These are phyloP conservation scores for Elegia similella DNA, from an alignment of 2,888 invertebrate genomes.

Conservation along the genomic window DNA sequence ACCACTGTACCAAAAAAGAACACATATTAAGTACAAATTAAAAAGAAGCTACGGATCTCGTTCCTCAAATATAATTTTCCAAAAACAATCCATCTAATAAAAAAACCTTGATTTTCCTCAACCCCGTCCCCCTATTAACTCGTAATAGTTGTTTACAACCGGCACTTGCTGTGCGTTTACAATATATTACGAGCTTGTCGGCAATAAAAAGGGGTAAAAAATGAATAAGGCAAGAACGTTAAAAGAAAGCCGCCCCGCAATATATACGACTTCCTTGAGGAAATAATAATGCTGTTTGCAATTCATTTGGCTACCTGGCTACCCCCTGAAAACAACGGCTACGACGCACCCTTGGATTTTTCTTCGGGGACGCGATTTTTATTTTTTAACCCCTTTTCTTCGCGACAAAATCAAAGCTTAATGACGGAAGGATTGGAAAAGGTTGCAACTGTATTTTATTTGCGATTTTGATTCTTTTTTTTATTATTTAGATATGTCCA, in stretches of 20 bases:
- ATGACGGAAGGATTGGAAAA: slow-evolving; percentile 44
- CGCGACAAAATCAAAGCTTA: slow-evolving; percentile 68
- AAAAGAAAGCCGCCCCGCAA: slow-evolving; percentile 77
- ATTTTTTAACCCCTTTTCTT: slow-evolving; percentile 69
- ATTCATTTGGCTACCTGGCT: slow-evolving; percentile 82
- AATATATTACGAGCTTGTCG: slow-evolving; percentile 78
- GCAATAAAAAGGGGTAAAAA: slow-evolving; percentile 80
- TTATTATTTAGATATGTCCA: neutral
- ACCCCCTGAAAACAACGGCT: slow-evolving; percentile 75
- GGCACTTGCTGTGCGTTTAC: slow-evolving; percentile 71
- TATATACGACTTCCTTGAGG: slow-evolving; percentile 82
- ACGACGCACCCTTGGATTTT: slow-evolving; percentile 65
- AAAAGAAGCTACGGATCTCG: too few relatives aligned
- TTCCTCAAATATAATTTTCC: too few relatives aligned
- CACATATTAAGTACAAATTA: too few relatives aligned
- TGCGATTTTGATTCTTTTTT: neutral
- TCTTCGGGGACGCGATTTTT: slow-evolving; percentile 70
- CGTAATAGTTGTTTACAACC: slow-evolving; percentile 80
- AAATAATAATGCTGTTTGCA: slow-evolving; percentile 83
- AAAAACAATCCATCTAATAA: slow-evolving; percentile 28
- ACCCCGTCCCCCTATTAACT: slow-evolving; percentile 64
- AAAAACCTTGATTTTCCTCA: slow-evolving; percentile 24
- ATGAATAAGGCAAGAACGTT: slow-evolving; percentile 75
- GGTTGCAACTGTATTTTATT: slow-evolving; percentile 35
- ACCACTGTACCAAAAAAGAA: too few relatives aligned